A percentile compares a stretch with the other conserved stretches of the same genome.
phyloP scores from a whole-genome alignment of 2,797 vertebrate genomes.

The Cottoperca gobio region DNA sequence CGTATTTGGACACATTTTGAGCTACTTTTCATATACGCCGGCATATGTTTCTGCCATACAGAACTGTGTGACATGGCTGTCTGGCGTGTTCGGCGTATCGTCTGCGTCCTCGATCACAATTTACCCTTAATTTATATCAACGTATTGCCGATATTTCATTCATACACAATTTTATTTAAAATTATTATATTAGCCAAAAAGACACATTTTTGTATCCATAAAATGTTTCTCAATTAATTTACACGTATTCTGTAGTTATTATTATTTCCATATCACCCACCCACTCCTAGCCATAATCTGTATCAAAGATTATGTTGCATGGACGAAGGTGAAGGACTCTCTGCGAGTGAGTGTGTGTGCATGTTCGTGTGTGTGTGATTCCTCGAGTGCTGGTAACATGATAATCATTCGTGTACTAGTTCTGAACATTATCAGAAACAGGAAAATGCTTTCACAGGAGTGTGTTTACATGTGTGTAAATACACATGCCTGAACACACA shows the following conservation, averaged over 20 bases:
- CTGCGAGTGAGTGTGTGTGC: not conserved
- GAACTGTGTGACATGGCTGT: too few species aligned
- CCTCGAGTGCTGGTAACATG: not conserved
- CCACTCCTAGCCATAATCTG: too few species aligned
- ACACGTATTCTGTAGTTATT: too few species aligned
- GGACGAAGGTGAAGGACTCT: not conserved
- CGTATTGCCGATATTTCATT: too few species aligned
- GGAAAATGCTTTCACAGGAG: not conserved
- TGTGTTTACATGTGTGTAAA: slow-evolving; percentile 11
- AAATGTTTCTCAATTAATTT: too few species aligned
- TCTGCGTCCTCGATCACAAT: too few species aligned
- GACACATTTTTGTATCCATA: not conserved
- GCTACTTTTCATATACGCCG: too few species aligned
- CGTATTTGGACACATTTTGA: too few species aligned
- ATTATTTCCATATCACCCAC: too few species aligned
- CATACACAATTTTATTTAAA: not conserved
- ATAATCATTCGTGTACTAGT: slow-evolving; percentile 1
- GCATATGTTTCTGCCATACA: too few species aligned
- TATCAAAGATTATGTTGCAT: slow-evolving; percentile 6
- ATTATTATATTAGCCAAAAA: not conserved
- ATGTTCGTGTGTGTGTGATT: not conserved
- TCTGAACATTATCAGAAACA: slow-evolving; percentile 5
- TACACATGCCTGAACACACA: not conserved
- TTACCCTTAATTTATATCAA: too few species aligned
- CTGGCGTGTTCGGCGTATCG: too few species aligned